Conservation (phyloP, 2,888 invertebrate genomes). For the Ennomos fuscantarius region DNA sequence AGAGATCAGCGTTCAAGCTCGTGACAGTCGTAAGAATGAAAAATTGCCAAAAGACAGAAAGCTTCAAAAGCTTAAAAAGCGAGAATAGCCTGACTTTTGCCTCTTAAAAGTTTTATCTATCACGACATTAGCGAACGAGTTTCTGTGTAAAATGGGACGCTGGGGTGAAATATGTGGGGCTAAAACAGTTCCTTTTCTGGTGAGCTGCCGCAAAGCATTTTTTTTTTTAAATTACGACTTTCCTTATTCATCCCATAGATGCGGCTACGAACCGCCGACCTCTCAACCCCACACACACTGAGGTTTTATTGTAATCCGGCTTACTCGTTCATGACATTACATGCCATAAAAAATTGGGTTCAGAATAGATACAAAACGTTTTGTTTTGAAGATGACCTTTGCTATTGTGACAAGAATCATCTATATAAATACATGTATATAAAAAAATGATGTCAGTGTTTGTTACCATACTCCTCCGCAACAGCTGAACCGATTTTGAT, state of each 20-base stretch:
- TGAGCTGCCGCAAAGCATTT: constrained; percentile 42
- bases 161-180: constrained; percentile 53
- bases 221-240: constrained; percentile 52
- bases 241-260: constrained; percentile 52
- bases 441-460: too few species aligned
- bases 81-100: constrained; percentile 32
- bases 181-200: constrained; percentile 45
- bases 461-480: too few species aligned
- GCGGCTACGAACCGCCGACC: constrained; percentile 41
- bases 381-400: constrained; percentile 1
- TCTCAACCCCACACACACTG: constrained; percentile 45
- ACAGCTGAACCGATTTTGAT: too few species aligned
- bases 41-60: constrained; percentile 4
- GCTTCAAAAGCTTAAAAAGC: constrained; percentile 10
- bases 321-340: constrained; percentile 45
- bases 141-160: constrained; percentile 33
- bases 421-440: too few species aligned
- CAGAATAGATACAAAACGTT: constrained; percentile 7
- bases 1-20: too few species aligned
- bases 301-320: constrained; percentile 49
- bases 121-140: constrained; percentile 36
- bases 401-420: neutral
- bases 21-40: neutral
- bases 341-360: constrained; percentile 30
- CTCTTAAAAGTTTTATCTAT: constrained; percentile 37